Conservation (phyloP, 2,888 invertebrate genomes). For the Clitarchus hookeri region DNA sequence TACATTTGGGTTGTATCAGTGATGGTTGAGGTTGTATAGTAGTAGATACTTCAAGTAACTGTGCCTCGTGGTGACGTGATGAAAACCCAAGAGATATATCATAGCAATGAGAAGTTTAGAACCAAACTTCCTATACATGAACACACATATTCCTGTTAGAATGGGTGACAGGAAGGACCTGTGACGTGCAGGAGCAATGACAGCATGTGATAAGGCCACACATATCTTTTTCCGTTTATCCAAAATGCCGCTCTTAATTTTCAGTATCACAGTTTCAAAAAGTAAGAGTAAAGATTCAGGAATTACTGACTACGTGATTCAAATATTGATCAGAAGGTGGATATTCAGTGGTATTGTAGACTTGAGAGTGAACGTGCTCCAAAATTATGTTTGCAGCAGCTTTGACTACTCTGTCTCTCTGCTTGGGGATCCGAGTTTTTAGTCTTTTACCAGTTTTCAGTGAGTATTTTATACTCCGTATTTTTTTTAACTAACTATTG, state of each 20-base stretch:
- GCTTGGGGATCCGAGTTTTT: neutral
- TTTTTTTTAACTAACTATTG: neutral
- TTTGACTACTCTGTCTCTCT: slow-evolving; percentile 6
- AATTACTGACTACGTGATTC: neutral
- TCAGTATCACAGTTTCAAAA: neutral
- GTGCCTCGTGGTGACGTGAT: slow-evolving; percentile 12
- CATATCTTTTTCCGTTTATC: neutral
- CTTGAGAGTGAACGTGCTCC: neutral
- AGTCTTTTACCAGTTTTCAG: neutral
- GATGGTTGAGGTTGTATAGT: neutral
- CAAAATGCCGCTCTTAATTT: neutral
- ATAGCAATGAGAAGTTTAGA: slow-evolving; percentile 17
- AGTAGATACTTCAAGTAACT: neutral
- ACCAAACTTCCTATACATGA: neutral
- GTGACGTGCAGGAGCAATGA: neutral
- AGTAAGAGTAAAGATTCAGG: neutral
- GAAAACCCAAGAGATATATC: neutral
- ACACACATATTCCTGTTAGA: slow-evolving; percentile 16
- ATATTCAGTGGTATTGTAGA: slow-evolving; percentile 11
- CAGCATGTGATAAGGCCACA: neutral
- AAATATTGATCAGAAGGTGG: slow-evolving; percentile 17
- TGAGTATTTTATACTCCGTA: neutral
- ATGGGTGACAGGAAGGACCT: neutral
- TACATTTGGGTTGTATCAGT: neutral
- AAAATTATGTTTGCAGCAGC: slow-evolving; percentile 4